Conservation (phyloP, 2,797 vertebrate species). For the Micrastur ruficollis region DNA sequence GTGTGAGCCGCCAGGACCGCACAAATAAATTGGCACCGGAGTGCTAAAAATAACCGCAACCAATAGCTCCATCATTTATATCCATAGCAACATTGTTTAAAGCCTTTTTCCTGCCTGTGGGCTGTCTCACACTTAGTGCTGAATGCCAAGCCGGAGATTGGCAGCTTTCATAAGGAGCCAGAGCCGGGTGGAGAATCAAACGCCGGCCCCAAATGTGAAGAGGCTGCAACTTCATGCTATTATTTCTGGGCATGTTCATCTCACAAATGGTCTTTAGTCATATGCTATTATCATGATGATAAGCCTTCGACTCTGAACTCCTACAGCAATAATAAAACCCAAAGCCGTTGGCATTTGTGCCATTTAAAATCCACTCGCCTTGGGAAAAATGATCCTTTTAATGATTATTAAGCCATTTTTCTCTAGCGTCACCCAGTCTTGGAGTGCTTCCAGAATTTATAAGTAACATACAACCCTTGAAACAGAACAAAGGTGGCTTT, state of each 20-base stretch:
- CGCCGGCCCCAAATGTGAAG: not conserved
- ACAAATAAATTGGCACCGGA: constrained; percentile 67
- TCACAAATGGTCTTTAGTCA: constrained; percentile 36
- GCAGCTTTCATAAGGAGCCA: constrained; percentile 44
- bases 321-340: constrained; percentile 25
- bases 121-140: constrained; percentile 27
- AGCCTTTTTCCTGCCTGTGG: constrained; percentile 67
- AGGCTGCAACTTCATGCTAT: not conserved
- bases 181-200: constrained; percentile 17
- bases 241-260: constrained; percentile 37
- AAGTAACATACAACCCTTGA: not conserved
- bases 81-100: constrained; percentile 76
- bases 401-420: constrained; percentile 52
- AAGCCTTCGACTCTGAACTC: constrained; percentile 21
- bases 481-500: not conserved
- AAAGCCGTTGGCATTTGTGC: constrained; percentile 19
- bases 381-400: constrained; percentile 46
- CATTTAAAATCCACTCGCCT: constrained; percentile 31
- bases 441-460: constrained; percentile 12
- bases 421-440: constrained; percentile 3
- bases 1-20: constrained; percentile 34
- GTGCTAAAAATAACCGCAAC: constrained; percentile 74
- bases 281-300: constrained; percentile 22
- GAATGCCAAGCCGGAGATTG: constrained; percentile 21
- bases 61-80: constrained; percentile 66